phyloP scores from a whole-genome alignment of 1,140 invertebrate genomes.

The Drosophila repleta region DNA sequence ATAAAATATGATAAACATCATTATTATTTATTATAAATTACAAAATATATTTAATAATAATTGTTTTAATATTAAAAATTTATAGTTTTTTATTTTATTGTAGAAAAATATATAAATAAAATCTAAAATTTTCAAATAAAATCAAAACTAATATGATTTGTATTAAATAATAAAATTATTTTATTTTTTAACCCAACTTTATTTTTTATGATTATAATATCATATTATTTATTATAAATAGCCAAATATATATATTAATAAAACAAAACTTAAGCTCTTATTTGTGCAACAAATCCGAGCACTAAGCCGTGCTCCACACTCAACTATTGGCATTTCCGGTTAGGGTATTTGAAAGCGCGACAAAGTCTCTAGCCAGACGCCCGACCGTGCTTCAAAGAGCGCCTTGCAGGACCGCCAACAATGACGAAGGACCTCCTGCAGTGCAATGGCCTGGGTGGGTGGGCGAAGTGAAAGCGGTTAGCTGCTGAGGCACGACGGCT shows the following conservation, averaged over 20 bases:
- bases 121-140: no score
- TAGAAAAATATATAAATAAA: no score
- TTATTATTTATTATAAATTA: no score
- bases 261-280: neutral
- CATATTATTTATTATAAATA: no score
- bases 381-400: conserved; percentile 59
- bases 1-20: no score
- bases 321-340: neutral
- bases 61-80: no score
- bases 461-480: neutral
- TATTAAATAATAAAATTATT: no score
- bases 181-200: no score
- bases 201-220: no score
- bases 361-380: conserved; percentile 51
- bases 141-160: no score
- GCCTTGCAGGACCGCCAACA: conserved; percentile 38
- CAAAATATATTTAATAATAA: no score
- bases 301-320: neutral
- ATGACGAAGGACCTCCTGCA: conserved; percentile 49
- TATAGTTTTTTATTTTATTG: no score
- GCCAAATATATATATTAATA: neutral
- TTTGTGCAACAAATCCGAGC: neutral
- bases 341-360: conserved; percentile 24
- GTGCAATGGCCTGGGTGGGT: conserved; percentile 22
- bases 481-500: neutral